phyloP scores from a whole-genome alignment of 1,140 invertebrate species.

The Batillaria attramentaria region DNA sequence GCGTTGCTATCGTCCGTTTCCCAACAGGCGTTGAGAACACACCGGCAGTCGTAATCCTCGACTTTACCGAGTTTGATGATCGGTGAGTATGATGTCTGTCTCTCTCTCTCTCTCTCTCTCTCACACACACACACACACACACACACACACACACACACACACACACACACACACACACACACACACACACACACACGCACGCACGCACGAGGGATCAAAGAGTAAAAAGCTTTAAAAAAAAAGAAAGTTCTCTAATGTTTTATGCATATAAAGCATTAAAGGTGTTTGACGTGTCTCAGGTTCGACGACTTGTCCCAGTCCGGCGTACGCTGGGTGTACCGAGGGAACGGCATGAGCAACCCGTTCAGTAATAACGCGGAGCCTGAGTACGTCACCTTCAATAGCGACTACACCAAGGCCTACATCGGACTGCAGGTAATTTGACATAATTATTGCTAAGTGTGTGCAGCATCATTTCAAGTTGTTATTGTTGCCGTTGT shows the following conservation, averaged over 20 bases:
- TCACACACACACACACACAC: no score
- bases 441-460: no score
- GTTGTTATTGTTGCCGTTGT: no score
- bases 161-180: no score
- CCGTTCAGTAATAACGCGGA: slow-evolving; percentile 48
- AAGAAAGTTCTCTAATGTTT: no score
- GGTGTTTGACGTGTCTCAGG: slow-evolving; percentile 28
- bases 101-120: neutral
- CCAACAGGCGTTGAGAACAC: slow-evolving; percentile 4
- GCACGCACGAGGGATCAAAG: no score
- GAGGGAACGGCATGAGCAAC: slow-evolving; percentile 44
- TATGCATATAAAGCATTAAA: no score
- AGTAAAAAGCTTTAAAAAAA: no score
- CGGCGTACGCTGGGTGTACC: slow-evolving; percentile 46
- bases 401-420: slow-evolving; percentile 43
- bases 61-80: slow-evolving; percentile 44
- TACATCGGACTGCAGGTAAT: slow-evolving; percentile 54
- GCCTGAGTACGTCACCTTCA: slow-evolving; percentile 50
- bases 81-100: slow-evolving; percentile 25
- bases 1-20: slow-evolving; percentile 39
- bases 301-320: slow-evolving; percentile 28
- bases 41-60: slow-evolving; percentile 22
- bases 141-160: no score
- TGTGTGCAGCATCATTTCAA: no score
- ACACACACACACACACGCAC: no score